Conservation (phyloP, 2,888 invertebrate genomes). For the Saturnia pavonia region DNA sequence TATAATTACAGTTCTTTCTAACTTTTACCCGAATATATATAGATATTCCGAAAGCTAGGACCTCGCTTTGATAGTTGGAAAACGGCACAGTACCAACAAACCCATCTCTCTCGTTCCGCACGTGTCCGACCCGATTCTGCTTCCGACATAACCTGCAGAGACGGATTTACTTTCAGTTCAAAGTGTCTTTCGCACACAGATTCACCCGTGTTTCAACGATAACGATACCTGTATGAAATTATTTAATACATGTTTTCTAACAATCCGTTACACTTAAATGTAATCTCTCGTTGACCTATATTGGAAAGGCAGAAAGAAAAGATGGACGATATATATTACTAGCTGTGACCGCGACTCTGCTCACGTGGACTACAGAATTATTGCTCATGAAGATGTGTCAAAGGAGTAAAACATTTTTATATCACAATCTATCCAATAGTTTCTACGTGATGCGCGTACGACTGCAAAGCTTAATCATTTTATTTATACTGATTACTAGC, state of each 20-base stretch:
- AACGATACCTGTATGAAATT: background rate
- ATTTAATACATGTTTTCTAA: background rate
- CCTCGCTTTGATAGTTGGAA: background rate
- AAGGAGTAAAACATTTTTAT: no score
- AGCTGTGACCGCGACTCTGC: no score
- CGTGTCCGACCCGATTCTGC: background rate
- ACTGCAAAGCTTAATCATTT: no score
- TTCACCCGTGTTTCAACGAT: background rate
- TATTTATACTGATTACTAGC: no score
- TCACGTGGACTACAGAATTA: no score
- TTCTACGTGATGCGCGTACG: no score
- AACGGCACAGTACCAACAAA: background rate
- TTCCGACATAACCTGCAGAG: background rate
- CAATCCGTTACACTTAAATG: no score
- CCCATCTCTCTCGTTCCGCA: background rate
- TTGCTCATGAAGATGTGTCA: no score
- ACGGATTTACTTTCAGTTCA: background rate
- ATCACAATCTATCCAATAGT: no score
- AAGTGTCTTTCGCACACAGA: background rate
- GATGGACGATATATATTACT: no score
- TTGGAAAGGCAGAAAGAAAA: no score
- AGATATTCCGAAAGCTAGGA: background rate
- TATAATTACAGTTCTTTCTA: background rate
- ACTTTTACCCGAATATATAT: background rate
- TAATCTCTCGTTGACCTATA: no score